Evolutionary conservation across 2,113 vertebrate genomes (phyloP).

Genomic region (Marmota monax): DNA sequence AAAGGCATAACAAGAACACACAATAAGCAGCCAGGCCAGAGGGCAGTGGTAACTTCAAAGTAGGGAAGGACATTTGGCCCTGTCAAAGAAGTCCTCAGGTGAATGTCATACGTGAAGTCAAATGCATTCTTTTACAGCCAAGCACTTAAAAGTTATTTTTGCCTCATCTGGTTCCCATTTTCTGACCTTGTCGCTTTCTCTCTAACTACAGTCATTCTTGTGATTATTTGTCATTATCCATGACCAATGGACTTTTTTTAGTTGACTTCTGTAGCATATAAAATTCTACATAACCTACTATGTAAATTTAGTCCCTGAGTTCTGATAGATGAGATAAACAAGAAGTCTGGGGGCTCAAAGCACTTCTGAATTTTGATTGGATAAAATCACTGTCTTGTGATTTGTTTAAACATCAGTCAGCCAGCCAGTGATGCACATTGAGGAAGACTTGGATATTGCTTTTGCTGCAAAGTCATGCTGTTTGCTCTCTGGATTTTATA

Average conservation of each 20-base stretch:
- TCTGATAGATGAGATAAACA: not conserved
- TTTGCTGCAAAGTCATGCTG: not conserved
- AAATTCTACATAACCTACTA: not conserved
- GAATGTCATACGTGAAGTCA: not conserved
- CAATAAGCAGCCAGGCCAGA: not conserved
- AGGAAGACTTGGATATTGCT: not conserved
- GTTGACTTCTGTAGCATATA: slow-evolving; percentile 27
- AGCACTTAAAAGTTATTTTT: not conserved
- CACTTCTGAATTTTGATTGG: not conserved
- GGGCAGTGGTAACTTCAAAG: not conserved
- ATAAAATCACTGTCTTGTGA: not conserved
- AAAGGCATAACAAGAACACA: not conserved
- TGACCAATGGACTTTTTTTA: not conserved
- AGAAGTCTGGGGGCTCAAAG: not conserved
- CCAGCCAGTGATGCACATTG: not conserved
- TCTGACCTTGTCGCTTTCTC: not conserved
- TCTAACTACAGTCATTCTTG: not conserved
- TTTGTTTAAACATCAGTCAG: not conserved
- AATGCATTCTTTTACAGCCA: not conserved
- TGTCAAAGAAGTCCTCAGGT: not conserved
- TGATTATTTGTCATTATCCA: not conserved
- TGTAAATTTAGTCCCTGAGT: not conserved
- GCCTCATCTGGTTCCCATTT: not conserved
- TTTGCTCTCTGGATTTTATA: not conserved
- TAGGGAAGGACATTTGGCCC: not conserved